A percentile compares a stretch with the other conserved stretches of the same genome.
phyloP scores from a whole-genome alignment of 2,888 invertebrate species.

The Perizoma flavofasciatum region DNA sequence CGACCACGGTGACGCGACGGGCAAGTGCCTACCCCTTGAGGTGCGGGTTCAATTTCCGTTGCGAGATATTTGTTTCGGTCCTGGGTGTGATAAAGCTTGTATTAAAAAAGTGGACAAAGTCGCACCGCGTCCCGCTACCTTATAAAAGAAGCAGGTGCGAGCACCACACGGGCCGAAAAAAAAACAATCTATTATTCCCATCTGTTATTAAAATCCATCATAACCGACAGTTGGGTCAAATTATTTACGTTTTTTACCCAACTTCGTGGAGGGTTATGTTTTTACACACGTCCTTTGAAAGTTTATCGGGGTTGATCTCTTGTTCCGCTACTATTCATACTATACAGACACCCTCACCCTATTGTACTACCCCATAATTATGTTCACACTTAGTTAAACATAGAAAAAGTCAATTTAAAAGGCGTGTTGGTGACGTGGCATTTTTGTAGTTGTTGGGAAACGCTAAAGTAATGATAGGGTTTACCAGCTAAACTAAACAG shows the following conservation, averaged over 20 bases:
- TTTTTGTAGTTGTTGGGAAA: conserved; percentile 7
- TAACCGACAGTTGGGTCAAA: conserved; percentile 21
- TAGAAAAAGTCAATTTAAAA: conserved; percentile 29
- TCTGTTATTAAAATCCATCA: conserved; percentile 15
- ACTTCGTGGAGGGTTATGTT: not conserved
- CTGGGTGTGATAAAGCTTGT: no score
- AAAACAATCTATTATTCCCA: conserved; percentile 18
- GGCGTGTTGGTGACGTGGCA: conserved; percentile 35
- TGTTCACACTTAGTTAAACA: conserved; percentile 49
- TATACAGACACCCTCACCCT: conserved; percentile 33
- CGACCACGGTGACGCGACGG: no score
- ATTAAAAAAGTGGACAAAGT: no score
- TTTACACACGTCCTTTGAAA: conserved; percentile 3
- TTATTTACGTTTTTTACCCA: conserved; percentile 20
- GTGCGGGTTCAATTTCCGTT: no score
- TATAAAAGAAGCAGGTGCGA: conserved; percentile 16
- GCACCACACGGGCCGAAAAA: conserved; percentile 1
- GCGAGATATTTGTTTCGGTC: no score
- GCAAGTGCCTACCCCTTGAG: no score
- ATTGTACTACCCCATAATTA: conserved; percentile 41
- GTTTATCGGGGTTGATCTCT: conserved; percentile 19
- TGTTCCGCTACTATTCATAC: conserved; percentile 37
- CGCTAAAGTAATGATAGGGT: conserved; percentile 5
- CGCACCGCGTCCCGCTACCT: not conserved
- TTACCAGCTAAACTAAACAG: not conserved